These are phyloP conservation scores for Erpetoichthys calabaricus DNA, from an alignment of 2,797 vertebrate species.

Conservation along the genomic window DNA sequence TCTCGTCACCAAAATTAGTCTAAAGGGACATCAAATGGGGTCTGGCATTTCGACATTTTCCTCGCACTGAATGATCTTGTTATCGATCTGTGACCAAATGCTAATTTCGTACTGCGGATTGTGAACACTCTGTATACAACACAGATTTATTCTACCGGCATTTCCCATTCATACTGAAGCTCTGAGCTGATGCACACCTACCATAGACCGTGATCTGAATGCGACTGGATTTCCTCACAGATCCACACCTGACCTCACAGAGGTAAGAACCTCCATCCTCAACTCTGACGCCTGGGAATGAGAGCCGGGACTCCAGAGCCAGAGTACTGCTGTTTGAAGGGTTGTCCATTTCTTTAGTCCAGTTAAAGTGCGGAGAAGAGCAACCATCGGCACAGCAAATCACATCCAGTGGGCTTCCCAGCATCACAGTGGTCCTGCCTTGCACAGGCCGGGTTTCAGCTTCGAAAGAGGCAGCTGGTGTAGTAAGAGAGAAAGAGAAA, in stretches of 20 bases:
- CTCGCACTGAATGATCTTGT: no score
- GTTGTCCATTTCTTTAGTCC: conserved; percentile 45
- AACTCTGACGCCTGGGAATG: conserved; percentile 41
- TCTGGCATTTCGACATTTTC: no score
- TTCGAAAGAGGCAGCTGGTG: conserved; percentile 55
- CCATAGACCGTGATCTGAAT: conserved; percentile 54
- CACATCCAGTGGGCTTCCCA: conserved; percentile 41
- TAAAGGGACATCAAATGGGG: no score
- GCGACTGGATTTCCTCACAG: conserved; percentile 18
- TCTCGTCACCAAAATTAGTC: no score
- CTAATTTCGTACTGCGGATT: no score
- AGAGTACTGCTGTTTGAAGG: conserved; percentile 24
- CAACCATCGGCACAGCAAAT: conserved; percentile 55
- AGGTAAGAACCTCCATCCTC: conserved; percentile 47
- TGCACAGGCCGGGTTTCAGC: conserved; percentile 38
- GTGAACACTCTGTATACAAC: no score
- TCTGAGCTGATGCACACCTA: conserved; percentile 53
- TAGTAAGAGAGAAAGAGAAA: conserved; percentile 15
- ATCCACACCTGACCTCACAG: conserved; percentile 55
- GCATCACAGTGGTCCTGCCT: conserved; percentile 27
- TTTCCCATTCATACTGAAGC: no score
- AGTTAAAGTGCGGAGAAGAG: conserved; percentile 45
- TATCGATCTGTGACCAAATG: no score
- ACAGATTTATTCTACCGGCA: no score
- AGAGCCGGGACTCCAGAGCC: conserved; percentile 37